Evolutionary conservation across 2,113 vertebrate genomes (phyloP).

Genomic region (Rhabdornis inornatus): DNA sequence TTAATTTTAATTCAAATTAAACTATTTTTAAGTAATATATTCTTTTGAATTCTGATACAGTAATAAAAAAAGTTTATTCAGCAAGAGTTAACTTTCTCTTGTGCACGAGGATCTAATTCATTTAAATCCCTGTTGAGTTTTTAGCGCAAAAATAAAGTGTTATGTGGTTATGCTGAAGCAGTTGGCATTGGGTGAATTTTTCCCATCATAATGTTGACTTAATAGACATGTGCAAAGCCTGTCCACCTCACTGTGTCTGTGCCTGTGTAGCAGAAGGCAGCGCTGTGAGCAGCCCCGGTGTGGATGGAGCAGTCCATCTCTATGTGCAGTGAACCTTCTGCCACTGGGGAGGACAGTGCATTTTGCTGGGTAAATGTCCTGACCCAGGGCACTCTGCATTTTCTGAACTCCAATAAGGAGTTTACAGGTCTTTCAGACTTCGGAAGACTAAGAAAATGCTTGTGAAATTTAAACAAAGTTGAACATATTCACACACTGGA

Average conservation of each 20-base stretch:
- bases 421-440: not conserved
- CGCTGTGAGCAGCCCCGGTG: rapidly evolving
- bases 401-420: not conserved
- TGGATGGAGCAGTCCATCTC: not conserved
- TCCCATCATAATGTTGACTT: not conserved
- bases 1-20: not conserved
- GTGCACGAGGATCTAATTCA: conserved; percentile 20
- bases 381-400: not conserved
- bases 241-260: not conserved
- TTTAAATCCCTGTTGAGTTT: conserved; percentile 29
- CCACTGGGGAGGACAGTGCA: rapidly evolving
- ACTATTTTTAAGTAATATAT: not conserved
- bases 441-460: not conserved
- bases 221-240: not conserved
- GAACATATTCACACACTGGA: rapidly evolving
- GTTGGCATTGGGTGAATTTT: conserved; percentile 25
- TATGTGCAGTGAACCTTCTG: not conserved
- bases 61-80: not conserved
- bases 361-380: not conserved
- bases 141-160: conserved; percentile 11
- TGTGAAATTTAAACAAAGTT: not conserved
- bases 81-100: conserved; percentile 18
- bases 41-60: not conserved
- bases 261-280: not conserved
- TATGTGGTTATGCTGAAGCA: not conserved